Percentiles rank a stretch among this genome's conserved stretches.
These are phyloP conservation scores for Stenodera caucasica DNA, from an alignment of 2,888 invertebrate genomes.

Conservation along the genomic window DNA sequence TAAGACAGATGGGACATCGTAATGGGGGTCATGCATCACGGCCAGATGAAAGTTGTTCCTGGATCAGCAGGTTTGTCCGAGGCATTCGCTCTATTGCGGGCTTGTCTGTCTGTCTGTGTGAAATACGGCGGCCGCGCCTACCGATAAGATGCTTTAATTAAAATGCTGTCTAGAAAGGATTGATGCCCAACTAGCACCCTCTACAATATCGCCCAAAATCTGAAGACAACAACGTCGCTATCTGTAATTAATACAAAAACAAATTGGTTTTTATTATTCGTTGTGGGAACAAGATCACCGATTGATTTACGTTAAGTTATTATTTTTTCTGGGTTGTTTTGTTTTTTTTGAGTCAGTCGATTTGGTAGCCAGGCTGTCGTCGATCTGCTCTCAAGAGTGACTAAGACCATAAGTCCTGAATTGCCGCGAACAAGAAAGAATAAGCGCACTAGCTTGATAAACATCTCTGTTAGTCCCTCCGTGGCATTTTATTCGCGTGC, in stretches of 20 bases:
- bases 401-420: slow-evolving; percentile 27
- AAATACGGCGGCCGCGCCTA: slow-evolving; percentile 57
- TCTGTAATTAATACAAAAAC: not conserved
- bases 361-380: not conserved
- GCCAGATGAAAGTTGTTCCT: slow-evolving; percentile 57
- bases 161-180: slow-evolving; percentile 57
- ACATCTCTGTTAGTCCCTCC: slow-evolving; percentile 38
- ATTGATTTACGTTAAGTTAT: not conserved
- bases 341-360: not conserved
- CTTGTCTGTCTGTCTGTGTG: slow-evolving; percentile 54
- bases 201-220: too few relatives aligned
- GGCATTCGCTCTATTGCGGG: slow-evolving; percentile 43
- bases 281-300: not conserved
- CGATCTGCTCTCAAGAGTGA: slow-evolving; percentile 21
- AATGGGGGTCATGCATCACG: slow-evolving; percentile 55
- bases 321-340: not conserved
- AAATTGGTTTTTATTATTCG: not conserved
- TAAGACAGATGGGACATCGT: slow-evolving; percentile 46
- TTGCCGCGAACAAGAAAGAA: slow-evolving; percentile 32
- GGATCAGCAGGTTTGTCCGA: slow-evolving; percentile 57
- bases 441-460: slow-evolving; percentile 34
- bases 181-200: slow-evolving; percentile 46
- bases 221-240: too few relatives aligned
- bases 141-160: slow-evolving; percentile 60
- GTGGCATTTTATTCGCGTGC: slow-evolving; percentile 39